phyloP scores from a whole-genome alignment of 2,888 invertebrate species.

The Aproaerema taeniolella region DNA sequence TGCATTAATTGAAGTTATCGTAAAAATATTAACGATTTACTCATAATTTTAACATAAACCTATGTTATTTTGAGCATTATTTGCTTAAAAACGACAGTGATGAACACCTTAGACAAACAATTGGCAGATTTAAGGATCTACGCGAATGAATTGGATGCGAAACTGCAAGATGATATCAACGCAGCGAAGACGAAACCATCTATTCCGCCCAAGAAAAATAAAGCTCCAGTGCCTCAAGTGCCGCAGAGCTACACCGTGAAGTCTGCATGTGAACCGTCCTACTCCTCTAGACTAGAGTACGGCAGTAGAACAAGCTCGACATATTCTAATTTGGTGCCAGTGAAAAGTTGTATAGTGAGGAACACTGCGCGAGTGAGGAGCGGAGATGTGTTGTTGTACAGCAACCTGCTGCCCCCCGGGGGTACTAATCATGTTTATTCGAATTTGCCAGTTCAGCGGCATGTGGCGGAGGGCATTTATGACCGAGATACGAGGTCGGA shows the following conservation, averaged over 20 bases:
- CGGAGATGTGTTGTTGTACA: constrained; percentile 66
- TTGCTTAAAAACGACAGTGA: constrained; percentile 26
- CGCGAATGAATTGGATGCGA: constrained; percentile 68
- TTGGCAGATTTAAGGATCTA: constrained; percentile 67
- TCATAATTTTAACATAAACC: constrained; percentile 10
- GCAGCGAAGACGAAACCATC: constrained; percentile 66
- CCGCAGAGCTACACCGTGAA: constrained; percentile 87
- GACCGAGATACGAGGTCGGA: constrained; percentile 61
- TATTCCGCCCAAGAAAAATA: constrained; percentile 68
- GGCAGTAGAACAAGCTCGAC: constrained; percentile 68
- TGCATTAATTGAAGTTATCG: too few relatives aligned
- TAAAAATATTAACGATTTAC: constrained; percentile 15
- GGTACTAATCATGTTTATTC: constrained; percentile 72
- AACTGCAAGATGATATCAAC: constrained; percentile 69
- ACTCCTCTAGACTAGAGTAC: constrained; percentile 82
- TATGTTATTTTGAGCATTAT: constrained; percentile 9
- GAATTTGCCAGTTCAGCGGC: constrained; percentile 65
- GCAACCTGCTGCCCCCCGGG: constrained; percentile 66
- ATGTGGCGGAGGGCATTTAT: constrained; percentile 72
- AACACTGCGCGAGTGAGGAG: constrained; percentile 57
- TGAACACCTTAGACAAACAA: constrained; percentile 69
- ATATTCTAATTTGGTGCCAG: constrained; percentile 69
- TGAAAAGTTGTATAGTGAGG: constrained; percentile 70
- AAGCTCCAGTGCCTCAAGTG: constrained; percentile 76
- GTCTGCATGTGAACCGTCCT: constrained; percentile 85